Conservation (phyloP, 2,113 vertebrate genomes). For the Neopipo cinnamomea region DNA sequence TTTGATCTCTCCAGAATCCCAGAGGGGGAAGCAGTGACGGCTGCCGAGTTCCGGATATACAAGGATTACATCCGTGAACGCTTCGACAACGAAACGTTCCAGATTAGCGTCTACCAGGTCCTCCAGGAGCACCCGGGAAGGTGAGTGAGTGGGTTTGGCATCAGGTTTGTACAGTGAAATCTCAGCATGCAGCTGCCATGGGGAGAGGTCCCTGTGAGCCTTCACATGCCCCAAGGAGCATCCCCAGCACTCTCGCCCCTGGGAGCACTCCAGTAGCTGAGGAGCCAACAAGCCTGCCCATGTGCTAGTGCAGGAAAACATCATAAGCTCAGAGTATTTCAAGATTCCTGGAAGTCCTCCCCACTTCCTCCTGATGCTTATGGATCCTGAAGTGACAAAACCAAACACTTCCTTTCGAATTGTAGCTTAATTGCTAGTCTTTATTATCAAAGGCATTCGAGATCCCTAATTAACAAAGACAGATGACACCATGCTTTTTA, state of each 20-base stretch:
- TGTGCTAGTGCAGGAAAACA: background rate
- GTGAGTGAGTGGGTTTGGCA: conserved; percentile 63
- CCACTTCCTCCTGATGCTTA: background rate
- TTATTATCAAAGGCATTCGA: background rate
- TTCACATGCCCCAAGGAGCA: fast-evolving
- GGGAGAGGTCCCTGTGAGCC: background rate
- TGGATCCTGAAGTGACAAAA: conserved; percentile 2
- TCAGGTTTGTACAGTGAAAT: fast-evolving
- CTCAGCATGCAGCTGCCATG: fast-evolving
- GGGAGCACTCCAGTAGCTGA: background rate
- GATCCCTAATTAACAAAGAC: background rate
- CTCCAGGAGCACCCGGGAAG: conserved; percentile 82
- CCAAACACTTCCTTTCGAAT: conserved; percentile 22
- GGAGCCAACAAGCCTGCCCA: background rate
- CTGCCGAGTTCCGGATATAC: conserved; percentile 92
- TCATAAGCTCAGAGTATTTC: background rate
- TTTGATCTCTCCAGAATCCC: conserved; percentile 95
- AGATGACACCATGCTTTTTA: background rate
- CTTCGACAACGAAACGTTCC: conserved; percentile 88
- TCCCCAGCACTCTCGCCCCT: background rate
- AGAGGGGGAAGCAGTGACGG: conserved; percentile 88
- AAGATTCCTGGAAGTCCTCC: background rate
- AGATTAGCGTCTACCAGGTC: conserved; percentile 89
- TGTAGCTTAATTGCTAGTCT: conserved; percentile 35
- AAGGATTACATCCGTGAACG: conserved; percentile 87